These are phyloP conservation scores for Threskiornis aethiopicus DNA, from an alignment of 2,797 vertebrate species.

Conservation along the genomic window DNA sequence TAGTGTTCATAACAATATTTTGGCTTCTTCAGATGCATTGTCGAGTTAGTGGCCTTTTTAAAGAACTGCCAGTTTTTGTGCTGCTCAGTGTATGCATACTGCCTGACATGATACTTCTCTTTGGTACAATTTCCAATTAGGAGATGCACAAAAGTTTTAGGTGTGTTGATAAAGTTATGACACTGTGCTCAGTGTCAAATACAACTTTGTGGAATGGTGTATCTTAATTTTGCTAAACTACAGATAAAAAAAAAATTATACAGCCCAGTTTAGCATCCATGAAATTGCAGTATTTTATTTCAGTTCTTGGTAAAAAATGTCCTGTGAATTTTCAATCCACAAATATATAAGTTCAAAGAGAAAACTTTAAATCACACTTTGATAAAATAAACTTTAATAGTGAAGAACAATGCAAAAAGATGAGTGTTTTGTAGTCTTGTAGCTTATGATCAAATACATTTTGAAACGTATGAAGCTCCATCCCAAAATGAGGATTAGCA, in stretches of 20 bases:
- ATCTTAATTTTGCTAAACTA: conserved; percentile 36
- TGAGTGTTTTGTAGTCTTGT: neutral
- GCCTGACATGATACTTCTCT: neutral
- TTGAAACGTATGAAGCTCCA: neutral
- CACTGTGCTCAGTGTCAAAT: neutral
- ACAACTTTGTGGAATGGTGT: neutral
- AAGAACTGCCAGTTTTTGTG: neutral
- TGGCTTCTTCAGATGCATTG: neutral
- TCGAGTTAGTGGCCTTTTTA: neutral
- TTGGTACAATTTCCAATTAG: neutral
- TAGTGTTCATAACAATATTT: neutral
- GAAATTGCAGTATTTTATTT: conserved; percentile 26
- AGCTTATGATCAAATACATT: neutral
- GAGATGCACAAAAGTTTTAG: conserved; percentile 26
- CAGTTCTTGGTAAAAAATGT: neutral
- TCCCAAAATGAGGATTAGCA: neutral
- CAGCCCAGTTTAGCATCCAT: neutral
- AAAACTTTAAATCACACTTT: neutral
- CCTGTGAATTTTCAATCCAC: neutral
- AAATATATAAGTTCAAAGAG: neutral
- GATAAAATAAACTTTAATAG: neutral
- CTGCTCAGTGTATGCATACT: neutral
- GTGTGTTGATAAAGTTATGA: neutral
- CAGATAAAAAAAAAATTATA: neutral
- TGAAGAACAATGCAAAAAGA: neutral